Evolutionary conservation across 2,888 invertebrate species (phyloP), one percentile per base, ranked within the genome.

Genomic region (Uropetala carovei): DNA sequence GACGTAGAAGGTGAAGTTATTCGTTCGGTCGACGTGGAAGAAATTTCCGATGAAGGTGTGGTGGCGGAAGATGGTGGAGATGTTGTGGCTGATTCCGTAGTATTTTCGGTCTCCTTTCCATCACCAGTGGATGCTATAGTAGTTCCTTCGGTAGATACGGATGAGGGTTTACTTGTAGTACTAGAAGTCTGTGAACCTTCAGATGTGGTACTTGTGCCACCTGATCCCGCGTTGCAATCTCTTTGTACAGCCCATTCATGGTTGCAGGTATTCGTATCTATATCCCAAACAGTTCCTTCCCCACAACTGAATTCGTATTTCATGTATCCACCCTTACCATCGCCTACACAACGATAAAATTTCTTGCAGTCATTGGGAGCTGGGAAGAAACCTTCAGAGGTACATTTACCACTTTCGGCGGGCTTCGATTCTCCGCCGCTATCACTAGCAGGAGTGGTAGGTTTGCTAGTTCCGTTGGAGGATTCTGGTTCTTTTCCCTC

Each of bases 331-430:
- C 96, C 96, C 92, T 96, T 96, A 75, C 96, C 96, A 94, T 96
- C 96, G 93, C 96, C 95, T 0, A 97, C 97, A 94, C 97, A 97
- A 81, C 97, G 96, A 94, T 97, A 97, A 94, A 97, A 97, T 94
- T 96, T 97, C 58, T 95, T 95, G 93, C 97, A 97, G 92, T 96
- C 94, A 83, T 95, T 95, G 4, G 96, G 96, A 94, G 97, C 95
- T 0, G 96, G 96, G 95, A 96, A 96, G 93, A 96, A 97, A 10
- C 97, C 97, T 94, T 96, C 96, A 30, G 95, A 94, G 14, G 95
- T 94, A 94, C 97, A 97, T 92, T 94, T 94, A 14, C 58, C 89
- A n/a, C 64, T 82, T 16, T 85, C 57, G 18, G 8, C 56, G 22
- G 60, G 30, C 8, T 16, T 64, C 22, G n/a, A 18, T 64, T 68